These are phyloP conservation scores for Meloidogyne hapla DNA, from an alignment of 1,140 invertebrate genomes.

Conservation along the genomic window DNA sequence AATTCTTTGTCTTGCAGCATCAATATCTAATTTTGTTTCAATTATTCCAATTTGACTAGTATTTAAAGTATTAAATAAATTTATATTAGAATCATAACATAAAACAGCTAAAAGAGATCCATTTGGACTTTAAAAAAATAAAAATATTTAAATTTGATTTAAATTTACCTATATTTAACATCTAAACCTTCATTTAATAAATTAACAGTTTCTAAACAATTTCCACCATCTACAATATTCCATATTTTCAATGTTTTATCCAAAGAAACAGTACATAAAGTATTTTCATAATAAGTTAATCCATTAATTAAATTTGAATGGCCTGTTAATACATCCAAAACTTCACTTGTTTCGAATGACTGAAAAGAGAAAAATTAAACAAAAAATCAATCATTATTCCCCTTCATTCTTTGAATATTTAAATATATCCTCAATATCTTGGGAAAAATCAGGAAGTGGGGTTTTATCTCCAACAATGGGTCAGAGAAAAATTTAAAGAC, in stretches of 20 bases:
- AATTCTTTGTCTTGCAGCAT: slow-evolving; percentile 31
- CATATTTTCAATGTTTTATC: slow-evolving; percentile 53
- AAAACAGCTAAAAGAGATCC: slow-evolving; percentile 46
- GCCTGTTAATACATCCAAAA: slow-evolving; percentile 38
- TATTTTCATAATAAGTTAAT: slow-evolving; percentile 27
- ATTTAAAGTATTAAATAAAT: slow-evolving; percentile 39
- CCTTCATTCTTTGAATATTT: too few relatives aligned
- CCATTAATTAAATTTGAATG: slow-evolving; percentile 36
- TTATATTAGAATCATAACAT: slow-evolving; percentile 48
- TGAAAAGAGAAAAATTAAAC: too few relatives aligned
- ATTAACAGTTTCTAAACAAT: slow-evolving; percentile 41
- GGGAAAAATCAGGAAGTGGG: too few relatives aligned
- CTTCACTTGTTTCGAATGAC: slow-evolving; percentile 1
- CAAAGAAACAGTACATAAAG: slow-evolving; percentile 40
- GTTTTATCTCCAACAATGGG: too few relatives aligned
- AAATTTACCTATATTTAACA: slow-evolving; percentile 46
- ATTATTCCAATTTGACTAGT: slow-evolving; percentile 40
- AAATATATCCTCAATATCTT: too few relatives aligned
- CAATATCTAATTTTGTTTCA: slow-evolving; percentile 49
- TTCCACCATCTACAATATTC: slow-evolving; percentile 39
- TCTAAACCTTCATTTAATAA: slow-evolving; percentile 46
- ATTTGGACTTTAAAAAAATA: slow-evolving; percentile 35
- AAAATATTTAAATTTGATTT: slow-evolving; percentile 4
- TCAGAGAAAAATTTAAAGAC: too few relatives aligned
- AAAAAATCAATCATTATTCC: too few relatives aligned